A percentile compares a stretch with the other conserved stretches of the same genome.
Conservation (phyloP, 1,140 invertebrate species). For the Drosophila pruinosa region DNA sequence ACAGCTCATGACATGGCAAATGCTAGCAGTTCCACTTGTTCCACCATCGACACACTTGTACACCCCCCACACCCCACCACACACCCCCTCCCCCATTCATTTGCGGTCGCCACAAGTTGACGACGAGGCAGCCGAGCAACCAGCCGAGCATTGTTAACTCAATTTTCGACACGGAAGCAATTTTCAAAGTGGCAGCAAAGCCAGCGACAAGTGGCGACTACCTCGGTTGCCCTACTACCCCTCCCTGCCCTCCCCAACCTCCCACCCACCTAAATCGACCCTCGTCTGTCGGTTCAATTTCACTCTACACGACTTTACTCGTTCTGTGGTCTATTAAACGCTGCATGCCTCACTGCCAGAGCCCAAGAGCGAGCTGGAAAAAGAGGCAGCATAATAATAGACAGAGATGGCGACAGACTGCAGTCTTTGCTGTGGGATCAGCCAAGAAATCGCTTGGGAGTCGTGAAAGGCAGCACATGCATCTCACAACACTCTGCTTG, state of each 20-base stretch:
- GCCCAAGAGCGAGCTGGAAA: background rate
- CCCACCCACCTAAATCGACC: background rate
- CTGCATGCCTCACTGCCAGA: background rate
- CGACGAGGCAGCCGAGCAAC: slow-evolving; percentile 10
- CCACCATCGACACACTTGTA: background rate
- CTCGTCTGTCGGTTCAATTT: slow-evolving; percentile 5
- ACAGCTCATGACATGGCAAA: slow-evolving; percentile 29
- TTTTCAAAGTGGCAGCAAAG: slow-evolving; percentile 48
- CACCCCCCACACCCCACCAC: background rate
- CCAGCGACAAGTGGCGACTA: slow-evolving; percentile 58
- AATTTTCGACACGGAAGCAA: slow-evolving; percentile 77
- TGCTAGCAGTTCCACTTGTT: slow-evolving; percentile 34
- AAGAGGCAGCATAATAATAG: no score
- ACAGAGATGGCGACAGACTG: no score
- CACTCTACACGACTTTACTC: background rate
- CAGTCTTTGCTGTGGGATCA: no score
- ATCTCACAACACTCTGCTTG: no score
- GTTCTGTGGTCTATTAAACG: slow-evolving; percentile 22
- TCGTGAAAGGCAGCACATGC: no score
- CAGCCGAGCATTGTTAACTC: slow-evolving; percentile 66
- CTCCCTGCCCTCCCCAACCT: no score
- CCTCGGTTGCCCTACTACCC: background rate
- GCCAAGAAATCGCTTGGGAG: background rate
- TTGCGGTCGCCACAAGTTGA: no score
- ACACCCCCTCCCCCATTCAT: background rate